phyloP scores from a whole-genome alignment of 2,113 vertebrate species.

The Nannospalax galili region DNA sequence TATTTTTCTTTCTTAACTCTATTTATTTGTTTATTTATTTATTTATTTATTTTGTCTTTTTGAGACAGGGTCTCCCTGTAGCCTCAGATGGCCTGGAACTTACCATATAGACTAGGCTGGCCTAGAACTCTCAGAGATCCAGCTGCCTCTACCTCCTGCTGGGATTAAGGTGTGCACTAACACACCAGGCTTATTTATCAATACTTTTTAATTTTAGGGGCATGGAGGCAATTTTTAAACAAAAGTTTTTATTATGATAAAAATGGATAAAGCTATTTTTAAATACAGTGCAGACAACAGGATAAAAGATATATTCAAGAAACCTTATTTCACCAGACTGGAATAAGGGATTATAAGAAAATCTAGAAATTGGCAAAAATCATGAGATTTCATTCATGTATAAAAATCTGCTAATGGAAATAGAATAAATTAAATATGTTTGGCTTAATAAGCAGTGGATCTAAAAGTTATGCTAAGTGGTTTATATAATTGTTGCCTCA shows the following conservation, averaged over 20 bases:
- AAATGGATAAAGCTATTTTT: neutral
- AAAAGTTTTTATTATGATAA: neutral
- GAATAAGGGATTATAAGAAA: neutral
- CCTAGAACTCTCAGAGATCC: too few relatives aligned
- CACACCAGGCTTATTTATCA: too few relatives aligned
- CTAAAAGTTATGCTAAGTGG: conserved; percentile 39
- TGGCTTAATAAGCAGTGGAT: conserved; percentile 56
- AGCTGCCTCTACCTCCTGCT: too few relatives aligned
- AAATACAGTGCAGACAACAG: neutral
- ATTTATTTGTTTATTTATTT: too few relatives aligned
- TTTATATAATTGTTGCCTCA: conserved; percentile 52
- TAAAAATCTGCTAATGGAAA: conserved; percentile 44
- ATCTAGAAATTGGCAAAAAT: neutral
- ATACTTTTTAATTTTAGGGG: neutral
- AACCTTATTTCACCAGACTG: neutral
- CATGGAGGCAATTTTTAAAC: neutral
- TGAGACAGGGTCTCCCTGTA: too few relatives aligned
- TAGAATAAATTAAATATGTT: conserved; percentile 27
- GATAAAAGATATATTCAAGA: neutral
- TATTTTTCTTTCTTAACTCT: too few relatives aligned
- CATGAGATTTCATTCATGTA: conserved; percentile 42
- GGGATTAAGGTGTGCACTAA: too few relatives aligned
- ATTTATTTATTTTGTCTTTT: too few relatives aligned
- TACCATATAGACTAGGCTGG: too few relatives aligned
- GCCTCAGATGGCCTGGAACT: too few relatives aligned